Base-by-base conservation (phyloP, 2,113 vertebrate species). In the Nothoprocta perdicaria region DNA sequence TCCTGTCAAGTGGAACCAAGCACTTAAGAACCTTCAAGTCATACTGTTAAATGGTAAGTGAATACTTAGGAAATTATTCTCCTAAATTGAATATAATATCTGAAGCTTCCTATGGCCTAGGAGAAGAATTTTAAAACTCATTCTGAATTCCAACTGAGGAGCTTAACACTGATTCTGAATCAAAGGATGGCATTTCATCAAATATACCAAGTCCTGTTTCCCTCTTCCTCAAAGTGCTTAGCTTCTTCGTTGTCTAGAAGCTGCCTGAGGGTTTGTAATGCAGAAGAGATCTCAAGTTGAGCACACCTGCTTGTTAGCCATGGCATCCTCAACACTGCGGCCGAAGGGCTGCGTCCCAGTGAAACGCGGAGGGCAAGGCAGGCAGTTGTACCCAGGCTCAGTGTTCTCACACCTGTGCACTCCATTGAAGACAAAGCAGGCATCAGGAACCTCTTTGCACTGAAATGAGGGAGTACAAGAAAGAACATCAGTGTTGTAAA, bases 321-420 rank as follows among this genome's bases (percentile, higher is more conserved):
- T 98, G 81, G 99, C 99, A 40, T 99, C 97, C 75, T 99, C 98
- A 35, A 98, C 96, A 6, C 98, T 98, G 73, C 86, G 98, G 85
- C 99, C 99, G 14, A 98, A 99, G 9, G 99, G 99, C 95, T 99
- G 99, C 3, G 97, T 76, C 61, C 99, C 99, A 2, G 98, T 98
- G 97, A 98, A 99, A 55, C 99, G 98, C 5, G 98, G 77, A 2
- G 99, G 99, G 93, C 99, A 99, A 57, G 98, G 98, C 62, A 98
- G 96, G 86, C 99, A 99, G 96, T 99, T 99, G 97, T 99, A 99
- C 23, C 99, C 99, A 2, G 99, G 99, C 38, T 98, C 98, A 6
- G 99, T 99, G 95, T 99, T 99, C 95, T 98, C 97, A 97, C 99
- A 99, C 48, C 98, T 98, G 77, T 99, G 99, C 63, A 98, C 94